phyloP scores from a whole-genome alignment of 2,113 vertebrate genomes.

The Geococcyx californianus region DNA sequence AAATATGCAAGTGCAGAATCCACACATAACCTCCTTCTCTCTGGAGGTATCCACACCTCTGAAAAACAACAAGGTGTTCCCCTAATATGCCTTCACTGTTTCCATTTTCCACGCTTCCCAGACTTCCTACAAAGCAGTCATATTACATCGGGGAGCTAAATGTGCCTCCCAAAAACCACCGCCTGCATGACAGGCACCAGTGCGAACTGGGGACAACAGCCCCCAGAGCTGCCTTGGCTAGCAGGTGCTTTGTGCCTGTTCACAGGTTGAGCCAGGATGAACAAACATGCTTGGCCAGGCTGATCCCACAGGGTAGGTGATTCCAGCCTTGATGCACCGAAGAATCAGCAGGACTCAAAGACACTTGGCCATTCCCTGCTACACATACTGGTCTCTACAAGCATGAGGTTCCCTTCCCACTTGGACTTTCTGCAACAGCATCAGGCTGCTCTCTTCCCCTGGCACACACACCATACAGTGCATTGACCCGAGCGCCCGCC shows the following conservation, averaged over 20 bases:
- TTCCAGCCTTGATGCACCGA: neutral
- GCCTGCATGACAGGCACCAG: too few species aligned
- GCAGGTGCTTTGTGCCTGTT: too few species aligned
- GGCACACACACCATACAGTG: too few species aligned
- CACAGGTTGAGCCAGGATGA: fast-evolving
- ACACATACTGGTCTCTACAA: too few species aligned
- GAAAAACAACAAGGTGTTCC: neutral
- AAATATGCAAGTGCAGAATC: fast-evolving
- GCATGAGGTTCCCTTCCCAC: neutral
- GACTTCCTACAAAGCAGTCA: neutral
- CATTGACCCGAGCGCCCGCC: too few species aligned
- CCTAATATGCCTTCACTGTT: neutral
- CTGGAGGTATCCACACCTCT: fast-evolving
- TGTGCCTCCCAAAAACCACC: neutral
- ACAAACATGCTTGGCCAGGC: neutral
- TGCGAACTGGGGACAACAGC: neutral
- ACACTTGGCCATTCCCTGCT: too few species aligned
- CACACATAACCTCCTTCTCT: fast-evolving
- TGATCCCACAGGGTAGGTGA: too few species aligned
- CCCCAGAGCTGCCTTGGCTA: neutral
- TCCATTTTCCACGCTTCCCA: fast-evolving
- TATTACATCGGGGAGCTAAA: fast-evolving
- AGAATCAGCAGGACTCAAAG: neutral
- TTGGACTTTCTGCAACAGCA: too few species aligned
- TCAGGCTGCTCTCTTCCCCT: neutral